Evolutionary conservation across 2,797 vertebrate species (phyloP), one percentile per base, ranked within the genome.

Genomic region (Clarias fuscus): DNA sequence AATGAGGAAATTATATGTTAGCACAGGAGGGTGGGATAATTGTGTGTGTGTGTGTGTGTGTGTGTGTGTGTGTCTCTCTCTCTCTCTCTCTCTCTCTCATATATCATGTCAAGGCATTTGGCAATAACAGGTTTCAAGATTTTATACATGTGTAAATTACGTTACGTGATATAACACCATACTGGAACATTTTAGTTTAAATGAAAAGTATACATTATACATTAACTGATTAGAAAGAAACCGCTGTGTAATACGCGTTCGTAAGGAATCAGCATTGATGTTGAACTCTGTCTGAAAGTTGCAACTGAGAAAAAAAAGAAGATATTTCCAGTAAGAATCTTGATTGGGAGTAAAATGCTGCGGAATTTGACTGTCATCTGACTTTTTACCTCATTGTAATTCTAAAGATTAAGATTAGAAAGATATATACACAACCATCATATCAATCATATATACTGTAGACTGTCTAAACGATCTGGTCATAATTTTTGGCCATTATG

Each of bases 1-100:
- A 82, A 86, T 67, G 79, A 86, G 79, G n/a, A 86, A 82, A 86
- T 86, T 82, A 86, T 65, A 86, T 8, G 85, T 76, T 86, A 82
- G 59, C 5, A 7, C 40, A 58, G 30, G 33, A 56, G 37, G 82
- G 79, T 86, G 70, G 79, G 85, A 86, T 86, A 86, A 86, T 86
- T 86, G 71, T 82, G 59, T 48, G 48, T 48, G 48, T 48, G 48
- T 48, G 48, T 48, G 48, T 48, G 48, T 48, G 48, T 48, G 48
- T 48, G 48, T 48, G 48, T 43, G 43, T 43, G 43, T 43, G 43
- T 48, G 48, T 48, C 3, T 37, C 37, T 37, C 37, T 37, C 37
- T 4, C 37, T 37, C 37, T 37, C 37, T 37, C 4, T 77, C 61
- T 85, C 70, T 80, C 7, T 62, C 85, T 68, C 53, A 59, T 22